Base-by-base conservation (phyloP, 1,140 invertebrate species). In the Thalassaphorura encarpata region DNA sequence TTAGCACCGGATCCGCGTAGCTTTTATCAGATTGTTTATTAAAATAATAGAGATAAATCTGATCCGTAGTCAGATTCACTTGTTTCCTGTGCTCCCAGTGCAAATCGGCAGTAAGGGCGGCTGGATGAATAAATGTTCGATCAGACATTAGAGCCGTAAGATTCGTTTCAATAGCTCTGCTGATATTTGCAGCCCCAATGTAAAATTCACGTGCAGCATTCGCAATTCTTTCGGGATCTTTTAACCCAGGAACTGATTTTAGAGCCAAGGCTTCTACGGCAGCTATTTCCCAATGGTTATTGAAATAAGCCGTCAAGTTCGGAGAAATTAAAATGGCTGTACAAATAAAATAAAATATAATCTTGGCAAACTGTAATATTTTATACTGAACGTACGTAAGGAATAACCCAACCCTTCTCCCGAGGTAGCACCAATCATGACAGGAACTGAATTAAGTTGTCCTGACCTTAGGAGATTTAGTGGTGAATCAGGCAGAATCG, bases 171-270 rank as follows among this genome's bases (percentile, higher is more conserved):
- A 73, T 76, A 0, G 71, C 70, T 62, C 73, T 71, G 56, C 76
- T 67, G 2, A 78, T 72, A 41, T 70, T 66, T 11, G 68, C 53
- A 43, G 73, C 63, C 16, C 69, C 69, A 28, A 84, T 76, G 68
- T 84, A 85, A 57, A 78, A 81, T 42, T 78, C 2, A 15, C 28
- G 24, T 4, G 24, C 18, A 28, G 26, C 36, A 52, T 40, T 40
- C 8, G 13, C n/a, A 6, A 16, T 33, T n/a, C n/a, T 19, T 51
- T 18, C 23, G 18, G 3, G 2, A 16, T 48, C 27, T 16, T 11
- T 18, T 26, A 19, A n/a, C 11, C 33, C 16, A 16, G 31, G 4
- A 11, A 13, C 13, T n/a, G 33, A 36, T 11, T 11, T 11, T 11
- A n/a, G 11, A n/a, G 33, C 33, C n/a, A n/a, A n/a, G n/a, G n/a